Evolutionary conservation across 2,113 vertebrate species (phyloP).

Genomic region (Aptenodytes patagonicus): DNA sequence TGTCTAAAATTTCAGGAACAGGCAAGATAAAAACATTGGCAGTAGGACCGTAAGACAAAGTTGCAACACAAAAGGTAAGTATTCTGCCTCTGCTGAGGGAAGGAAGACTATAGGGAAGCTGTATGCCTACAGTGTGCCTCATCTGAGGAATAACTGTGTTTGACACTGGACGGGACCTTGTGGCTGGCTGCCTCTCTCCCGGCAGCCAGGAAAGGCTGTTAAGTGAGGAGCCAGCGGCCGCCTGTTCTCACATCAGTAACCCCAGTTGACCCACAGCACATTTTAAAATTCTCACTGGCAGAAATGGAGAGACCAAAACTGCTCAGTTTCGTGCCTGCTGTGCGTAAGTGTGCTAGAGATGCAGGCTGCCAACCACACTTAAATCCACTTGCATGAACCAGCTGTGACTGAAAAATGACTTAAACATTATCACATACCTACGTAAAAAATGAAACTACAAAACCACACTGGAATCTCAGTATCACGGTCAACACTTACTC

Average conservation of each 20-base stretch:
- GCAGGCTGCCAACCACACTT: background rate
- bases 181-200: background rate
- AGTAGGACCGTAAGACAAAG: background rate
- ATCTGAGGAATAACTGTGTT: background rate
- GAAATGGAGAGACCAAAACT: background rate
- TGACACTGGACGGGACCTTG: background rate
- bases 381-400: background rate
- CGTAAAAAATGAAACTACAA: background rate
- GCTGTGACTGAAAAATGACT: background rate
- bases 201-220: background rate
- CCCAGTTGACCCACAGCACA: background rate
- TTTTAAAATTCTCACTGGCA: background rate
- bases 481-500: background rate
- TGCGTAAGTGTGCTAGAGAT: background rate
- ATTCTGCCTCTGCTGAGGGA: background rate
- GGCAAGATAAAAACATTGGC: background rate
- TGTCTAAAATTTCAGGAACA: background rate
- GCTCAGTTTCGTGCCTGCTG: background rate
- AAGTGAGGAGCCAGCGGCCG: background rate
- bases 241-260: constrained; percentile 5
- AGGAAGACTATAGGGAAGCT: background rate
- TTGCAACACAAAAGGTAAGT: background rate
- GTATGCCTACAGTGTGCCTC: background rate
- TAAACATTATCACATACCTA: background rate
- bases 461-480: background rate